Conservation (phyloP, 2,888 invertebrate genomes). For the Diarsia mendica region DNA sequence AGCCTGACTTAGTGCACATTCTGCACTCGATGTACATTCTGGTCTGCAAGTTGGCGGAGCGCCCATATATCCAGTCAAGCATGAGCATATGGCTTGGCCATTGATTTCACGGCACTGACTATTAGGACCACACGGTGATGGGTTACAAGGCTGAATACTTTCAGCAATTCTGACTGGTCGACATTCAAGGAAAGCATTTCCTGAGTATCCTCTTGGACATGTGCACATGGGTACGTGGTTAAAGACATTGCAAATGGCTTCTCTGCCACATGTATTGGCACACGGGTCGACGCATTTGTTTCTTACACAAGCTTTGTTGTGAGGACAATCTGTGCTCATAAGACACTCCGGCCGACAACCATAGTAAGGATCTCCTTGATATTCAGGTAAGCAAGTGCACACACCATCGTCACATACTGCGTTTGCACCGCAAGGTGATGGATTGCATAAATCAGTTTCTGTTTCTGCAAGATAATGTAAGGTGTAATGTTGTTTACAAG, state of each 20-base stretch:
- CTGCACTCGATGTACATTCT: constrained; percentile 92
- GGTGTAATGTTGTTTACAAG: neutral
- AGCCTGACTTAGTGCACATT: constrained; percentile 92
- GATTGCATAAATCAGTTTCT: constrained; percentile 91
- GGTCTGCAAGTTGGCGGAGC: constrained; percentile 93
- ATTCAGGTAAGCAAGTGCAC: constrained; percentile 93
- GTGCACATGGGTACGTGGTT: constrained; percentile 91
- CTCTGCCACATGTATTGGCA: constrained; percentile 93
- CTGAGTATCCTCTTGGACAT: constrained; percentile 91
- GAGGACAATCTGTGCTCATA: constrained; percentile 93
- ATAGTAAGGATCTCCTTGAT: constrained; percentile 94
- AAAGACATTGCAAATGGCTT: constrained; percentile 93
- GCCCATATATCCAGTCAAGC: constrained; percentile 92
- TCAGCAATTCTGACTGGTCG: constrained; percentile 81
- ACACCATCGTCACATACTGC: constrained; percentile 92
- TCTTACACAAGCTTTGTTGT: constrained; percentile 92
- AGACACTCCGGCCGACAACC: constrained; percentile 96
- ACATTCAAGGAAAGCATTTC: constrained; percentile 93
- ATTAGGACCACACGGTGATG: constrained; percentile 93
- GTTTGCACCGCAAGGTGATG: constrained; percentile 93
- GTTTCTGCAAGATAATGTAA: constrained; percentile 71
- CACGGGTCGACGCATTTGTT: constrained; percentile 95
- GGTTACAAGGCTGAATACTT: constrained; percentile 91
- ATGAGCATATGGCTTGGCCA: constrained; percentile 93
- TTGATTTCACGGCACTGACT: constrained; percentile 92